Evolutionary conservation across 2,113 vertebrate species (phyloP).

Genomic region (Perca schrenkii): DNA sequence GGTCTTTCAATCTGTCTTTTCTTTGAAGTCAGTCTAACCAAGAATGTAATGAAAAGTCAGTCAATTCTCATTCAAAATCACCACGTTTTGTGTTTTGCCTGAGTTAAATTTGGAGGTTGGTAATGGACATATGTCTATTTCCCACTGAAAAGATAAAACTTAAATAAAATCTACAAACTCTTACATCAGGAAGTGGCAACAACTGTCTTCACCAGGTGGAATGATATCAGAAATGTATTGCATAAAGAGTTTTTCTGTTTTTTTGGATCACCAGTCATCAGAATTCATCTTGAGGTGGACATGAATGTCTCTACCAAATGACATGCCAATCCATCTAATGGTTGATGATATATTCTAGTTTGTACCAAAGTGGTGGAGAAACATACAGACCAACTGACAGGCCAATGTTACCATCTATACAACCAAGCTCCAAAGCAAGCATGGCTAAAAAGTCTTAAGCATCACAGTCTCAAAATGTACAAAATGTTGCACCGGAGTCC

Average conservation of each 20-base stretch:
- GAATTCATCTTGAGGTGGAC: background rate
- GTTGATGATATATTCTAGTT: background rate
- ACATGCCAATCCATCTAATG: background rate
- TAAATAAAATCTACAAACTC: too few species aligned
- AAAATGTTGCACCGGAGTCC: background rate
- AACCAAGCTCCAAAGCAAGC: too few species aligned
- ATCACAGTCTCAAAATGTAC: background rate
- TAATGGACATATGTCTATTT: background rate
- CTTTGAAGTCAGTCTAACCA: background rate
- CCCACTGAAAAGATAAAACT: background rate
- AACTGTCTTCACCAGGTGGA: background rate
- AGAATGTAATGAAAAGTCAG: background rate
- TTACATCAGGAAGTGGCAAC: too few species aligned
- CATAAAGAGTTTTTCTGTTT: background rate
- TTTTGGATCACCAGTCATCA: background rate
- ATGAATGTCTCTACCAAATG: background rate
- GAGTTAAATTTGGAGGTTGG: background rate
- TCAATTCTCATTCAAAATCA: conserved; percentile 8
- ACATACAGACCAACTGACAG: too few species aligned
- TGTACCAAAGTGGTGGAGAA: too few species aligned
- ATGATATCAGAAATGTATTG: background rate
- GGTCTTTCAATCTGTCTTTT: conserved; percentile 10
- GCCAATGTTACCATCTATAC: too few species aligned
- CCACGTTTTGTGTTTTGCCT: background rate
- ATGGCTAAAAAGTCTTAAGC: too few species aligned